phyloP scores from a whole-genome alignment of 2,888 invertebrate genomes.

The Pterostichus madidus region DNA sequence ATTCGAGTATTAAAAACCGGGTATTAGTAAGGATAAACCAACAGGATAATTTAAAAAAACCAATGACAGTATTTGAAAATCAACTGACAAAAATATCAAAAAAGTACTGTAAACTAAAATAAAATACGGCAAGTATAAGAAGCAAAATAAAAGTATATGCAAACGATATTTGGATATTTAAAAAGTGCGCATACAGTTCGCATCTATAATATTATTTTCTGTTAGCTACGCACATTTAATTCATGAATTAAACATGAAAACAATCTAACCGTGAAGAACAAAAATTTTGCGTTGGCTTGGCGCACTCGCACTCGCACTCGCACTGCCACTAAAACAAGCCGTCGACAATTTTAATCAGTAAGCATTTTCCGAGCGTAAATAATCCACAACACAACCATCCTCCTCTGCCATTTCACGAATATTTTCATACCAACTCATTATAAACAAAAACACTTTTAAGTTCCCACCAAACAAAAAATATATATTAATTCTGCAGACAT shows the following conservation, averaged over 20 bases:
- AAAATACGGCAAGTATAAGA: neutral
- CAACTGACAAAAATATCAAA: neutral
- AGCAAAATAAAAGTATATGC: neutral
- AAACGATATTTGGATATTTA: neutral
- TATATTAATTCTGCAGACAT: neutral
- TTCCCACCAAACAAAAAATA: neutral
- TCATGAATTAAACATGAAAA: constrained; percentile 53
- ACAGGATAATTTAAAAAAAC: constrained; percentile 21
- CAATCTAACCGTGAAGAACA: constrained; percentile 56
- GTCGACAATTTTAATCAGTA: constrained; percentile 54
- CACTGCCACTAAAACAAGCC: constrained; percentile 27
- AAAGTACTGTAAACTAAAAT: neutral
- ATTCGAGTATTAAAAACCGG: constrained; percentile 37
- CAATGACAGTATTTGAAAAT: neutral
- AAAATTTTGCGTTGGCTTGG: constrained; percentile 39
- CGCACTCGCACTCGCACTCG: neutral
- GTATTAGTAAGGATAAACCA: constrained; percentile 36
- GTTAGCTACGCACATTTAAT: constrained; percentile 56
- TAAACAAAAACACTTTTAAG: constrained; percentile 24
- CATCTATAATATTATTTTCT: constrained; percentile 54
- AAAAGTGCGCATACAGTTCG: constrained; percentile 20
- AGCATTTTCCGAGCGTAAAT: constrained; percentile 50
- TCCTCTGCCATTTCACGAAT: constrained; percentile 2
- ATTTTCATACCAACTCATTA: constrained; percentile 27
- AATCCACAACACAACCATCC: constrained; percentile 8